These are phyloP conservation scores for Stenolophus ochropezus DNA, from an alignment of 2,888 invertebrate genomes.

Conservation along the genomic window DNA sequence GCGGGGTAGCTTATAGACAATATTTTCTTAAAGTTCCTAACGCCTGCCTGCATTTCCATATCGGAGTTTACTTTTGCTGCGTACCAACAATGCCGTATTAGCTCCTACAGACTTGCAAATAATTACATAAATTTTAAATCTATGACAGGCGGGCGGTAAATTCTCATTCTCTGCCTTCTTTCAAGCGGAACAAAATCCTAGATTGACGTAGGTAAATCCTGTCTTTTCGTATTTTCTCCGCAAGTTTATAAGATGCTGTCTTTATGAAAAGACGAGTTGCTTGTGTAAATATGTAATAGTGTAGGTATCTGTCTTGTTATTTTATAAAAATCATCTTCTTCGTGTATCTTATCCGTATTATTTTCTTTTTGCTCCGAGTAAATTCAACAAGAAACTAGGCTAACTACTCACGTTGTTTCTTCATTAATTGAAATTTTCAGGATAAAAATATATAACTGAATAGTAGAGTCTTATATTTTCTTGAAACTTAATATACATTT, in stretches of 20 bases:
- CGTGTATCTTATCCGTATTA: neutral
- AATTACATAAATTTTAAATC: constrained; percentile 48
- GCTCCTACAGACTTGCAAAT: constrained; percentile 1
- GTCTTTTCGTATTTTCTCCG: neutral
- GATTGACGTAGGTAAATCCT: constrained; percentile 21
- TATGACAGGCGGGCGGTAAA: constrained; percentile 4
- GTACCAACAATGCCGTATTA: constrained; percentile 18
- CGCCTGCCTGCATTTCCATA: constrained; percentile 22
- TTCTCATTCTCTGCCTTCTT: constrained; percentile 4
- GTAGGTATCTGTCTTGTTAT: neutral
- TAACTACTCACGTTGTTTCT: constrained; percentile 3
- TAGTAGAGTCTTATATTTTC: too few relatives aligned
- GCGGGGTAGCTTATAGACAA: constrained; percentile 16
- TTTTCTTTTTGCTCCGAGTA: neutral
- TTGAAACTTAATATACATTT: too few relatives aligned
- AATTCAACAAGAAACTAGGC: constrained; percentile 4
- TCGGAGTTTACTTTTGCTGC: constrained; percentile 6
- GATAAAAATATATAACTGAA: neutral
- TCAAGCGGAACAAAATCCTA: neutral
- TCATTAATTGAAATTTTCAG: neutral
- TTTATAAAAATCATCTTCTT: constrained; percentile 18
- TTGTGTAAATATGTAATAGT: constrained; percentile 40
- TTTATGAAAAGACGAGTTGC: constrained; percentile 27
- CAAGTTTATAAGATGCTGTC: constrained; percentile 22
- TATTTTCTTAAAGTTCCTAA: constrained; percentile 27